Percentiles rank a stretch among this genome's conserved stretches.
phyloP scores from a whole-genome alignment of 2,113 vertebrate genomes.

The Passer domesticus region DNA sequence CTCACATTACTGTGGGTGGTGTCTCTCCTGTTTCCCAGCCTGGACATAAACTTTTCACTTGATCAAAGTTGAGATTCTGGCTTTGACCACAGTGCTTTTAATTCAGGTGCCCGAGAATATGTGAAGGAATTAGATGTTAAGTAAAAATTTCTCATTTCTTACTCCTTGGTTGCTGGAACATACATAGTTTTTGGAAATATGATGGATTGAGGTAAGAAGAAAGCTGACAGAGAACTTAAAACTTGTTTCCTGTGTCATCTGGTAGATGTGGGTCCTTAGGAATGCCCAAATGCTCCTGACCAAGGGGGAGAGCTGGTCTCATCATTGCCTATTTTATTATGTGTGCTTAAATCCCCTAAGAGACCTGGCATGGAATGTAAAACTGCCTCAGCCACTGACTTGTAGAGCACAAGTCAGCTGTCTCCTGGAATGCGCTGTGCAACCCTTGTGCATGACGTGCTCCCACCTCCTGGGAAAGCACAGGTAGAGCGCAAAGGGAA shows the following conservation, averaged over 20 bases:
- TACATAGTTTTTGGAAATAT: neutral
- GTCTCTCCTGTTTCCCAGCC: neutral
- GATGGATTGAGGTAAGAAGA: neutral
- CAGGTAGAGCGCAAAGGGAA: neutral
- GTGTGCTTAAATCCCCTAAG: neutral
- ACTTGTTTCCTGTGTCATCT: neutral
- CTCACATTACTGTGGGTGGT: fast-evolving
- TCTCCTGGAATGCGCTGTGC: neutral
- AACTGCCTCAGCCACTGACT: neutral
- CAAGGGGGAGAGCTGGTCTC: neutral
- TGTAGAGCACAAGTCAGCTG: neutral
- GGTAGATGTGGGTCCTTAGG: neutral
- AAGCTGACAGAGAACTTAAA: neutral
- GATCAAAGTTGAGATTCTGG: neutral
- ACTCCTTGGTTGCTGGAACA: neutral
- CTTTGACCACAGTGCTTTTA: neutral
- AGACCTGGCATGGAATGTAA: neutral
- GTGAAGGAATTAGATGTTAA: neutral
- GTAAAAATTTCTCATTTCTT: neutral
- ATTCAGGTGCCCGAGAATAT: neutral
- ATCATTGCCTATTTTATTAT: neutral
- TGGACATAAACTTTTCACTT: neutral
- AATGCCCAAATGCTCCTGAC: neutral
- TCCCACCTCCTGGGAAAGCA: neutral
- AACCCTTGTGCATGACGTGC: fast-evolving